Evolutionary conservation across 2,888 invertebrate genomes (phyloP).

Genomic region (Stenchaetothrips biformis): DNA sequence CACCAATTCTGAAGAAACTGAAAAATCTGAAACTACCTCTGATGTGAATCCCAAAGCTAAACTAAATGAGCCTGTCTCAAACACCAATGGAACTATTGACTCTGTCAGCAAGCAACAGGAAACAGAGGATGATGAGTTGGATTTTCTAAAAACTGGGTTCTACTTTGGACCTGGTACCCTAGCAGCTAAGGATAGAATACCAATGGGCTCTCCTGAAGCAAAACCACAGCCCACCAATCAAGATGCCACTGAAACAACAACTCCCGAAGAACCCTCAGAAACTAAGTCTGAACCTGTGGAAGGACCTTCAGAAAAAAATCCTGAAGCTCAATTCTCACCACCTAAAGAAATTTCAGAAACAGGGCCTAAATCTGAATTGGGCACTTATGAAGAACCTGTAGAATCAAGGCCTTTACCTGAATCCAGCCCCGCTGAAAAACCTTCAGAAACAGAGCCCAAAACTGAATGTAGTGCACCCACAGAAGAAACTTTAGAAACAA

Average conservation of each 20-base stretch:
- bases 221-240: not conserved
- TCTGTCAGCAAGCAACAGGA: not conserved
- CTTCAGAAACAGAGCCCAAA: too few relatives aligned
- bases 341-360: not conserved
- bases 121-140: not conserved
- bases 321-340: not conserved
- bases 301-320: not conserved
- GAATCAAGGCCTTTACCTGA: not conserved
- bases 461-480: not conserved
- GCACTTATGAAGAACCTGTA: slow-evolving; percentile 4
- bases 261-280: slow-evolving; percentile 14
- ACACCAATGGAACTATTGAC: not conserved
- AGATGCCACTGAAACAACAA: not conserved
- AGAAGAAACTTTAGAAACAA: not conserved
- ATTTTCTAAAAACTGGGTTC: slow-evolving; percentile 4
- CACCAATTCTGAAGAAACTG: slow-evolving; percentile 37
- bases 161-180: not conserved
- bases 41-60: slow-evolving; percentile 28
- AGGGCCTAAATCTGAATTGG: slow-evolving; percentile 8
- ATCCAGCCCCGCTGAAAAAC: too few relatives aligned
- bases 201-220: slow-evolving; percentile 2
- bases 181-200: not conserved
- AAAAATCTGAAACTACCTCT: slow-evolving; percentile 28
- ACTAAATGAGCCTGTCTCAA: not conserved
- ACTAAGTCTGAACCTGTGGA: not conserved